A percentile compares a stretch with the other conserved stretches of the same genome.
These are phyloP conservation scores for Megaleporinus macrocephalus DNA, from an alignment of 2,113 vertebrate genomes.

Conservation along the genomic window DNA sequence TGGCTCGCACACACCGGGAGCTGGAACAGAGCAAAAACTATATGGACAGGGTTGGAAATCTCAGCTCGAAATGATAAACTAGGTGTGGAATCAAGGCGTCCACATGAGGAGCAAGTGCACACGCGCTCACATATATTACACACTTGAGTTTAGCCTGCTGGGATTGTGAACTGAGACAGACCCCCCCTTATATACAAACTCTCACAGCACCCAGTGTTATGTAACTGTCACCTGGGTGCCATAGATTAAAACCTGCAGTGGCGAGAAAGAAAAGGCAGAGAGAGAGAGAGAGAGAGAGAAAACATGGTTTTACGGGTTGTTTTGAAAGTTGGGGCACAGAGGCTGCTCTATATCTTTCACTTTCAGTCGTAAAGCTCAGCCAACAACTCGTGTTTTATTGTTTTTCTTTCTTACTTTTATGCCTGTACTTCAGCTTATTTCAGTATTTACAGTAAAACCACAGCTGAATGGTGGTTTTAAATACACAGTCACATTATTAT, in stretches of 20 bases:
- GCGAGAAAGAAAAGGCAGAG: slow-evolving; percentile 2
- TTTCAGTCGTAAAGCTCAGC: not conserved
- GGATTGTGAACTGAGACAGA: slow-evolving; percentile 30
- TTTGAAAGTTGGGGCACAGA: slow-evolving; percentile 8
- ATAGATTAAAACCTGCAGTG: slow-evolving; percentile 26
- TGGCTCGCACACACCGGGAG: not conserved
- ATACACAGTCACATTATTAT: too few relatives aligned
- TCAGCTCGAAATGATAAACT: not conserved
- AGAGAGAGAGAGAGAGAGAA: too few relatives aligned
- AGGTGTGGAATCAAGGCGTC: not conserved
- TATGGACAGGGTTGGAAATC: not conserved
- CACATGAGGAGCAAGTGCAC: not conserved
- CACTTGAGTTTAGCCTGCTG: not conserved
- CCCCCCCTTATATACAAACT: slow-evolving; percentile 1
- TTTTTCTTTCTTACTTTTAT: too few relatives aligned
- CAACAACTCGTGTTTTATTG: too few relatives aligned
- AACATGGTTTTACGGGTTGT: too few relatives aligned
- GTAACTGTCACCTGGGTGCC: slow-evolving; percentile 33
- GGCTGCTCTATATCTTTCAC: not conserved
- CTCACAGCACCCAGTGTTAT: slow-evolving; percentile 1
- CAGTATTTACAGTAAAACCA: too few relatives aligned
- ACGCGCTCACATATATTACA: not conserved
- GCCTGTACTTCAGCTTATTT: too few relatives aligned
- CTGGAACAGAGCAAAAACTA: not conserved
- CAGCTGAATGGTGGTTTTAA: too few relatives aligned